Conservation (phyloP, 2,888 invertebrate genomes). For the Augochlorella aurata region DNA sequence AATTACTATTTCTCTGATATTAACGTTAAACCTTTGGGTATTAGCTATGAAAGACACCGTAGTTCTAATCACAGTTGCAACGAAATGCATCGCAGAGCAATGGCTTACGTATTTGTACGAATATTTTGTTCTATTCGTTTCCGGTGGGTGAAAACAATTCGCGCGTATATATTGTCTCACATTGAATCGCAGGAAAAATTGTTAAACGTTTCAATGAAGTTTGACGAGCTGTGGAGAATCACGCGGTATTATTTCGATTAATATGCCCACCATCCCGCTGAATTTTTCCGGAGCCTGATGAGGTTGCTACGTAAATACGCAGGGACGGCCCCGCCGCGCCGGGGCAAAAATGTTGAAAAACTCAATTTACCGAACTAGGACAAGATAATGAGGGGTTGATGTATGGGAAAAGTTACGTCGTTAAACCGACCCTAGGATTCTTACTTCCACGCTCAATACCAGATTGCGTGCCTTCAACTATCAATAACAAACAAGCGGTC, state of each 20-base stretch:
- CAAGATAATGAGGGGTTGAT: constrained; percentile 49
- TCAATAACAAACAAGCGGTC: constrained; percentile 46
- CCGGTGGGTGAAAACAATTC: neutral
- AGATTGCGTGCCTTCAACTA: constrained; percentile 55
- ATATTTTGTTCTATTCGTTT: neutral
- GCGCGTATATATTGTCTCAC: neutral
- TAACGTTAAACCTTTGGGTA: neutral
- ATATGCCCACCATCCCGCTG: neutral
- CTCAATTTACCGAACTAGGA: constrained; percentile 35
- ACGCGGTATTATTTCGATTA: neutral
- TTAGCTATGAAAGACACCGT: neutral
- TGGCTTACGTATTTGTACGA: neutral
- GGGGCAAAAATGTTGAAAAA: constrained; percentile 28
- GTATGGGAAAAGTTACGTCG: constrained; percentile 52
- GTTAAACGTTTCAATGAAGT: neutral
- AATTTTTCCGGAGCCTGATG: neutral
- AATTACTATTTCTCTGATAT: neutral
- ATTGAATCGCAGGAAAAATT: neutral
- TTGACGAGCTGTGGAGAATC: neutral
- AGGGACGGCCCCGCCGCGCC: neutral
- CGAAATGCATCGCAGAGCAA: neutral
- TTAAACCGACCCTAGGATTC: constrained; percentile 40
- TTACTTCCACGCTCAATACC: constrained; percentile 34
- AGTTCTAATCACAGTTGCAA: neutral
- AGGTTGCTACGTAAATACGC: neutral